A percentile compares a stretch with the other conserved stretches of the same genome.
Evolutionary conservation across 2,888 invertebrate genomes (phyloP).

Genomic region (Heliconius cydno): DNA sequence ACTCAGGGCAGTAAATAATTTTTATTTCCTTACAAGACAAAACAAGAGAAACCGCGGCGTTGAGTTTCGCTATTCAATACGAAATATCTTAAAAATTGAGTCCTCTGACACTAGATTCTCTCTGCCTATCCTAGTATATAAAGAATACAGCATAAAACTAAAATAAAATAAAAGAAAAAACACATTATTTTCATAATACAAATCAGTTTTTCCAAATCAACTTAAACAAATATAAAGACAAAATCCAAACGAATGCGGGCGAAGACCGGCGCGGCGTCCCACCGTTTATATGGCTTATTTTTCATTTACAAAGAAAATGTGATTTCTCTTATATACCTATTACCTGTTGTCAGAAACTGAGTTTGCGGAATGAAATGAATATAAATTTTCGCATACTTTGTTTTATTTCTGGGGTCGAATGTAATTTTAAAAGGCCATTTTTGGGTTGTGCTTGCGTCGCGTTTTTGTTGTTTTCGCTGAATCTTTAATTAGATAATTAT

Average conservation of each 20-base stretch:
- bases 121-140: background rate
- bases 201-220: background rate
- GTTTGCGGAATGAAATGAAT: slow-evolving; percentile 1
- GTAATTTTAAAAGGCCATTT: background rate
- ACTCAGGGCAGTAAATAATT: background rate
- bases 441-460: background rate
- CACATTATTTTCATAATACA: background rate
- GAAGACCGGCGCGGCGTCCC: background rate
- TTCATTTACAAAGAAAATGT: slow-evolving; percentile 31
- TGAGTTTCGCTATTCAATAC: background rate
- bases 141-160: background rate
- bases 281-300: slow-evolving; percentile 24
- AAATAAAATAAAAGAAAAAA: background rate
- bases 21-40: background rate
- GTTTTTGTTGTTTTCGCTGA: background rate
- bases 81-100: background rate
- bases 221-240: background rate
- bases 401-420: background rate
- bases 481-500: background rate
- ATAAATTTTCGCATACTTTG: slow-evolving; percentile 16
- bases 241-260: slow-evolving; percentile 12
- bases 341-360: slow-evolving; percentile 19
- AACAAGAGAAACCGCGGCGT: background rate
- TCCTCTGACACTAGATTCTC: no score
- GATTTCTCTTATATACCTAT: slow-evolving; percentile 21